Evolutionary conservation across 1,140 invertebrate genomes (phyloP).

Genomic region (Orussus abietinus): DNA sequence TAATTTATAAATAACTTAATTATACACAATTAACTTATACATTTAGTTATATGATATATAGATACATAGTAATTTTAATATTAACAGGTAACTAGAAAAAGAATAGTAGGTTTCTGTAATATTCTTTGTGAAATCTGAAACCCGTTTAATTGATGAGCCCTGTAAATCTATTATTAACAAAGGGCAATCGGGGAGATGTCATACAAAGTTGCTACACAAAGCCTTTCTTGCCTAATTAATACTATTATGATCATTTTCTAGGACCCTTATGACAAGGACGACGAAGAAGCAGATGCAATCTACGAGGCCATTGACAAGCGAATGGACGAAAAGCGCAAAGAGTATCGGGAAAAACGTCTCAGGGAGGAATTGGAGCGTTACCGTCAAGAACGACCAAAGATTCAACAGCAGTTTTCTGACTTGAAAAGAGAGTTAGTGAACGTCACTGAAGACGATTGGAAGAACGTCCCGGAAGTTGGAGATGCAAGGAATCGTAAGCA

Average conservation of each 20-base stretch:
- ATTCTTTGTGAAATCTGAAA: too few species aligned
- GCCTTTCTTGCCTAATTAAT: neutral
- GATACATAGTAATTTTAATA: too few species aligned
- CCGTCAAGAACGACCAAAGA: slow-evolving; percentile 97
- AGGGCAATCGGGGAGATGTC: too few species aligned
- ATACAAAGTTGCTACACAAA: neutral
- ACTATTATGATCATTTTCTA: slow-evolving; percentile 29
- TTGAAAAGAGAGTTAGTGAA: slow-evolving; percentile 86
- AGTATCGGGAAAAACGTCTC: slow-evolving; percentile 81
- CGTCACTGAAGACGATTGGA: slow-evolving; percentile 93
- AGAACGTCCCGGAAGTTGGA: slow-evolving; percentile 95
- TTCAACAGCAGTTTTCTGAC: slow-evolving; percentile 99
- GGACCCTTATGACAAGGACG: slow-evolving; percentile 99
- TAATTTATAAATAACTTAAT: too few species aligned
- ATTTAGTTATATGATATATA: too few species aligned
- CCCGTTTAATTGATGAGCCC: too few species aligned
- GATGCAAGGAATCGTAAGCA: slow-evolving; percentile 98
- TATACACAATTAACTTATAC: too few species aligned
- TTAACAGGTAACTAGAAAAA: too few species aligned
- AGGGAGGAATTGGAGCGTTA: slow-evolving; percentile 93
- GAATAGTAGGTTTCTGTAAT: too few species aligned
- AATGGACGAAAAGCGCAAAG: slow-evolving; percentile 99
- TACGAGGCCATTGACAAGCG: slow-evolving; percentile 98
- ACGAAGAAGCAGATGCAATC: slow-evolving; percentile 98
- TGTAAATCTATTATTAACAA: too few species aligned